Evolutionary conservation across 30 jellyfish, hydroid and myxozoan genomes (phyloP).

Genomic region (Chrysaora quinquecirrha): DNA sequence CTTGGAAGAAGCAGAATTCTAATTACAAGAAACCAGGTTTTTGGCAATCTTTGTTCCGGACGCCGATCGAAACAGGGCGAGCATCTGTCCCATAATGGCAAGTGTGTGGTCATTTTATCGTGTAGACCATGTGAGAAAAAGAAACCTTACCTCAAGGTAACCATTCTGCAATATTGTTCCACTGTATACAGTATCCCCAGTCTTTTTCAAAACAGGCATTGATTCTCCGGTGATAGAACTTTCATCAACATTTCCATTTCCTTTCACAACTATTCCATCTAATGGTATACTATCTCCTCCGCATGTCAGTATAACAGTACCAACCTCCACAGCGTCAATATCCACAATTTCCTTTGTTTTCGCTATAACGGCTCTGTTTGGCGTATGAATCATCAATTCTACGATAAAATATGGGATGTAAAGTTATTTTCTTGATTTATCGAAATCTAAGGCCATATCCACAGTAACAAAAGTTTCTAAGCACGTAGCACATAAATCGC

Average conservation of each 20-base stretch:
- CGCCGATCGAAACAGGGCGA: too few relatives aligned
- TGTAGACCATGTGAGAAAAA: too few relatives aligned
- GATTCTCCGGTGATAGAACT: constrained; percentile 80
- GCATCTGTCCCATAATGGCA: too few relatives aligned
- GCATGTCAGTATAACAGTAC: constrained; percentile 47
- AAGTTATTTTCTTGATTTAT: too few relatives aligned
- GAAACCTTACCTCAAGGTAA: constrained; percentile 60
- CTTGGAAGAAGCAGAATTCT: too few relatives aligned
- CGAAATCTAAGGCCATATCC: too few relatives aligned
- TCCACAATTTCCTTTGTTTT: constrained; percentile 33
- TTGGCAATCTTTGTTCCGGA: too few relatives aligned
- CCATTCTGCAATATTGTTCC: constrained; percentile 80
- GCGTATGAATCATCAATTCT: constrained; percentile 8
- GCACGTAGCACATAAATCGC: too few relatives aligned
- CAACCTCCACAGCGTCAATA: constrained; percentile 39
- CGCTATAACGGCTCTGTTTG: constrained; percentile 53
- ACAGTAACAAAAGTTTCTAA: too few relatives aligned
- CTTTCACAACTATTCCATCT: constrained; percentile 69
- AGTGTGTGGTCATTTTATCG: too few relatives aligned
- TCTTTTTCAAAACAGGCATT: constrained; percentile 50
- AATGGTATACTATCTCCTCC: constrained; percentile 80
- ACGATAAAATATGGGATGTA: neutral
- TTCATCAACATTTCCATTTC: constrained; percentile 73
- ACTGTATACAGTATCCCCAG: constrained; percentile 37
- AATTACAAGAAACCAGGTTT: too few relatives aligned